Percentiles rank a stretch among this genome's conserved stretches.
phyloP scores from a whole-genome alignment of 1,140 invertebrate genomes.

The Aleiodes sp. region DNA sequence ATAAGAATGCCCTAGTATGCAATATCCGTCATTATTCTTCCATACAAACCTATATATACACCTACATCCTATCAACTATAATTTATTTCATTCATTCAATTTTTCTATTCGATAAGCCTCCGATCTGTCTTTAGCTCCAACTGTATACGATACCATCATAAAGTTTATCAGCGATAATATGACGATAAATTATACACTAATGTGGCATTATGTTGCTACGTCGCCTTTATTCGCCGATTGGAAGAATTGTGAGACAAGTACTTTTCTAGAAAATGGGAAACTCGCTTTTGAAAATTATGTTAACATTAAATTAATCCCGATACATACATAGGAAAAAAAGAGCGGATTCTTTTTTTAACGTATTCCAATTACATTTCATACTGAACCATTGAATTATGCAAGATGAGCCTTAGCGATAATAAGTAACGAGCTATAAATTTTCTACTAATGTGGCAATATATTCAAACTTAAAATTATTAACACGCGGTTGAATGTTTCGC shows the following conservation, averaged over 20 bases:
- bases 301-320: background rate
- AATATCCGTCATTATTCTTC: background rate
- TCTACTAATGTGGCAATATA: background rate
- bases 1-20: constrained; percentile 12
- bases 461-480: background rate
- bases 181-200: constrained; percentile 28
- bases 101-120: background rate
- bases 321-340: background rate
- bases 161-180: constrained; percentile 23
- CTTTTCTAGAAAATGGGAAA: background rate
- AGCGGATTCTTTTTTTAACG: too few species aligned
- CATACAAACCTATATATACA: background rate
- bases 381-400: constrained; percentile 4
- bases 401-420: constrained; percentile 1
- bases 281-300: background rate
- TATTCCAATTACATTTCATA: background rate
- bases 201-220: constrained; percentile 27
- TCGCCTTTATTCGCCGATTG: background rate
- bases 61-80: background rate
- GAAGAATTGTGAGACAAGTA: background rate
- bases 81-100: background rate
- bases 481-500: background rate
- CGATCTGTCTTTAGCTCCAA: background rate
- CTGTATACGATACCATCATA: background rate
- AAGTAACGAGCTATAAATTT: constrained; percentile 9